Percentiles rank a stretch among this genome's conserved stretches.
These are phyloP conservation scores for Mormoops blainvillei DNA, from an alignment of 2,113 vertebrate genomes.

Conservation along the genomic window DNA sequence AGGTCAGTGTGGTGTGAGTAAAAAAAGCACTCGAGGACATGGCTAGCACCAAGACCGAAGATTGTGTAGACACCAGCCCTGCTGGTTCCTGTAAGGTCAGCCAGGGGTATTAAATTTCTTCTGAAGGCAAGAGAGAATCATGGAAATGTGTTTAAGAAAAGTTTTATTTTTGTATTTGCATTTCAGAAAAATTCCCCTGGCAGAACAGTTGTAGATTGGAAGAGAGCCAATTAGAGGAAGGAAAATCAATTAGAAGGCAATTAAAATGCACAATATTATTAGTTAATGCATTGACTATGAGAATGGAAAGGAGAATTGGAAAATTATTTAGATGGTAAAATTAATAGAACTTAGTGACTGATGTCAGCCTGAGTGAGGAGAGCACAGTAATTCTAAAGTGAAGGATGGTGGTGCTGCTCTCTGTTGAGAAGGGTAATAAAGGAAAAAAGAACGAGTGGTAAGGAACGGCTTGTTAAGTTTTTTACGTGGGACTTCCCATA, in stretches of 20 bases:
- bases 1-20: not conserved
- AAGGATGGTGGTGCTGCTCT: not conserved
- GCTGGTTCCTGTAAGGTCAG: not conserved
- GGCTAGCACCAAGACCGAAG: not conserved
- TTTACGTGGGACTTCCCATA: not conserved
- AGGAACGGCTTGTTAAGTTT: not conserved
- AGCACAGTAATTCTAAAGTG: not conserved
- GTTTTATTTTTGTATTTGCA: conserved; percentile 20
- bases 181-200: not conserved
- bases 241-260: not conserved
- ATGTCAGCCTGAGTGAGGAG: not conserved
- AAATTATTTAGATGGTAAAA: not conserved
- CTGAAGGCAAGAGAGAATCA: not conserved
- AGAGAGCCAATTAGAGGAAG: not conserved
- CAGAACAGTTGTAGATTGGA: not conserved
- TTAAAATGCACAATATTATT: not conserved
- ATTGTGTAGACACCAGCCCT: not conserved
- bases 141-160: conserved; percentile 10
- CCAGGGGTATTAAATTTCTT: not conserved
- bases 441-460: not conserved
- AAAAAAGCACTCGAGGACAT: not conserved
- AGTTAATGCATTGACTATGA: not conserved
- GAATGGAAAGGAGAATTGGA: not conserved
- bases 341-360: not conserved
- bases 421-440: not conserved